These are phyloP conservation scores for Saguinus midas DNA, from an alignment of 2,113 vertebrate species.

Conservation along the genomic window DNA sequence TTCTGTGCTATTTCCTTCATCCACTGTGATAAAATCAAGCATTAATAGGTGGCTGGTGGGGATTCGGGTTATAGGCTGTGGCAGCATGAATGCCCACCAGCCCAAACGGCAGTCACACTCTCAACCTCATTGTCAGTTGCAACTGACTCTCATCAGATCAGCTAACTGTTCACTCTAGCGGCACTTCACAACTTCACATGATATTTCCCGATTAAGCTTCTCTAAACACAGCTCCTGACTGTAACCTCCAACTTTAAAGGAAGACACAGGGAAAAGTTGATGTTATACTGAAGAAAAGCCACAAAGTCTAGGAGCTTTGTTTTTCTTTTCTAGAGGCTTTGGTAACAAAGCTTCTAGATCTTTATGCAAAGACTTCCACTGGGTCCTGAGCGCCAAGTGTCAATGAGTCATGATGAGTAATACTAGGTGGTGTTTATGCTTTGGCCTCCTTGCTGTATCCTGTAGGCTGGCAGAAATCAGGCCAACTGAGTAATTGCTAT, in stretches of 20 bases:
- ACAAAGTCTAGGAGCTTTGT: conserved; percentile 21
- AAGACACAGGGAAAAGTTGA: background rate
- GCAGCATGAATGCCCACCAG: background rate
- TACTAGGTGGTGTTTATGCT: conserved; percentile 64
- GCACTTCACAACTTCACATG: background rate
- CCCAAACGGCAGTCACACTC: background rate
- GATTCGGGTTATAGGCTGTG: background rate
- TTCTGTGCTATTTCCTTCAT: background rate
- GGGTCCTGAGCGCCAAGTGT: conserved; percentile 56
- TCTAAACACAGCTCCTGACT: background rate
- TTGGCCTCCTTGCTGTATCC: conserved; percentile 59
- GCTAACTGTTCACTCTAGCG: background rate
- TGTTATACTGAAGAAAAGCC: conserved; percentile 3
- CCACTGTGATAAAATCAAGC: background rate
- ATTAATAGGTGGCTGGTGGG: background rate
- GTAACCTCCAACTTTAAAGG: background rate
- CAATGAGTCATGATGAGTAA: conserved; percentile 65
- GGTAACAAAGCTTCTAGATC: background rate
- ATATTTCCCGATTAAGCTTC: background rate
- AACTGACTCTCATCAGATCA: background rate
- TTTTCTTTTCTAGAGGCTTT: conserved; percentile 60
- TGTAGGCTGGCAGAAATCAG: conserved; percentile 72
- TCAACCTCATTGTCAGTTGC: background rate
- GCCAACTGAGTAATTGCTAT: conserved; percentile 67
- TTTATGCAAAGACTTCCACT: background rate